These are phyloP conservation scores for Machaerirhynchus nigripectus DNA, from an alignment of 2,113 vertebrate genomes.

Conservation along the genomic window DNA sequence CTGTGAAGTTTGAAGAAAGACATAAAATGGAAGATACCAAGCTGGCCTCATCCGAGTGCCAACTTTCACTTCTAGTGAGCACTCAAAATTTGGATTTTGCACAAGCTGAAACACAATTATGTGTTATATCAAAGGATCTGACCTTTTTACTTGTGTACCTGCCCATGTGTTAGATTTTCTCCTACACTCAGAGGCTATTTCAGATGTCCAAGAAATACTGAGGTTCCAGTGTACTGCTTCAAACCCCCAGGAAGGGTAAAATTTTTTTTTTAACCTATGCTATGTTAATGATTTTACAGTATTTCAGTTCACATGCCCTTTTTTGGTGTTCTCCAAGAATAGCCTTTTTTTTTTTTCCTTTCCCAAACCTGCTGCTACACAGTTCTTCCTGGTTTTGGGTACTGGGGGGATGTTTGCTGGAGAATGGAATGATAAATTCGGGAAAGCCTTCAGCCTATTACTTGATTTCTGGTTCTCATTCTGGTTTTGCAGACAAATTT, in stretches of 20 bases:
- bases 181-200: background rate
- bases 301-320: background rate
- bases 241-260: background rate
- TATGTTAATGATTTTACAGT: background rate
- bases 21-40: background rate
- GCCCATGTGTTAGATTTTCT: background rate
- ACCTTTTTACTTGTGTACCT: too few relatives aligned
- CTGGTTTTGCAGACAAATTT: conserved; percentile 14
- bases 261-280: background rate
- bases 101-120: background rate
- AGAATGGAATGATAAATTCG: background rate
- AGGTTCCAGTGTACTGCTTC: background rate
- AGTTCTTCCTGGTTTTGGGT: background rate
- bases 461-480: background rate
- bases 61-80: background rate
- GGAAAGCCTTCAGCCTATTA: background rate
- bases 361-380: background rate
- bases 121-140: background rate
- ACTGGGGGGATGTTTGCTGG: background rate
- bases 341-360: too few relatives aligned
- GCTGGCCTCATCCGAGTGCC: background rate
- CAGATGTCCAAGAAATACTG: background rate
- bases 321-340: background rate
- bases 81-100: background rate
- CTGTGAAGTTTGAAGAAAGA: background rate